phyloP scores from a whole-genome alignment of 2,797 vertebrate genomes.

The Lerista edwardsae region DNA sequence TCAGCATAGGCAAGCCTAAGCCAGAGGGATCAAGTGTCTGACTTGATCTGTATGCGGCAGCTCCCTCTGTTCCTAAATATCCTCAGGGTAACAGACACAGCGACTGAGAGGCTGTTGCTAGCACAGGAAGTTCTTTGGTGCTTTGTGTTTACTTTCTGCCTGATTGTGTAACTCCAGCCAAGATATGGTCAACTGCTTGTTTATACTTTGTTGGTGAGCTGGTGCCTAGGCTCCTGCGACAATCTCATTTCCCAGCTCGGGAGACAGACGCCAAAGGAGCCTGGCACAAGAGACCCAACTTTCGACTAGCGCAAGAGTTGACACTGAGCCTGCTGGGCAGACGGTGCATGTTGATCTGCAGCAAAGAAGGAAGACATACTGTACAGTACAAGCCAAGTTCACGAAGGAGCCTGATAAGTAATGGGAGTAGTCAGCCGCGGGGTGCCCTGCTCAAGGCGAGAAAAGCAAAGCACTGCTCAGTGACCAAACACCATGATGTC shows the following conservation, averaged over 20 bases:
- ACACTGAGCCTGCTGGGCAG: not conserved
- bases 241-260: not conserved
- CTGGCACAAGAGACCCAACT: not conserved
- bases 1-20: too few species aligned
- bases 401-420: conserved; percentile 9
- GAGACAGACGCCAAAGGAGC: not conserved
- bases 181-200: conserved; percentile 20
- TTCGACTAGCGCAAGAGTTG: not conserved
- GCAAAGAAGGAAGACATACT: conserved; percentile 7
- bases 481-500: not conserved
- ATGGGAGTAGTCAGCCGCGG: not conserved
- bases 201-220: conserved; percentile 9
- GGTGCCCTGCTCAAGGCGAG: not conserved
- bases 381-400: conserved; percentile 12
- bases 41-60: too few species aligned
- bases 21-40: too few species aligned
- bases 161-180: conserved; percentile 21
- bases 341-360: conserved; percentile 14
- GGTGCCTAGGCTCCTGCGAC: not conserved
- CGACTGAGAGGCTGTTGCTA: not conserved
- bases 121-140: conserved; percentile 5
- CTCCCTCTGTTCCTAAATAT: not conserved
- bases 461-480: not conserved
- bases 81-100: not conserved
- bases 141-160: conserved; percentile 26